Evolutionary conservation across 2,888 invertebrate genomes (phyloP), one percentile per base, ranked within the genome.

Genomic region (Ophion obscuratus): DNA sequence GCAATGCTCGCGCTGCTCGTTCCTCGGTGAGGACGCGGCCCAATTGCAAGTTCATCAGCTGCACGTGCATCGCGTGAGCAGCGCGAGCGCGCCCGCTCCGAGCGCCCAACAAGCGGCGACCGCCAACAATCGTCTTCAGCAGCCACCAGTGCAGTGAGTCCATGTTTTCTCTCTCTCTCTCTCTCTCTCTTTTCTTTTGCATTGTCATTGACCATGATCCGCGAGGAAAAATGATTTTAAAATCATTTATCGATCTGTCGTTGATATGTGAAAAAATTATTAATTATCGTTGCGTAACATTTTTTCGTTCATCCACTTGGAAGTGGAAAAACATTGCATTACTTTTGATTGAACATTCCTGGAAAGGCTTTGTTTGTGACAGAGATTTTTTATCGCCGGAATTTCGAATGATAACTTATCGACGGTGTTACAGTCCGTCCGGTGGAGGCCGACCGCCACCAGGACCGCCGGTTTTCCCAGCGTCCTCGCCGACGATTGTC

Each of bases 1-100:
- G 91, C 97, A 97, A 53, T 98, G 98, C 95, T 97, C 97, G 91
- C 97, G 98, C 94, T 98, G 98, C 94, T 97, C 97, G 90, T 98
- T 97, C 95, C 95, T 98, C 87, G 98, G 97, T 5, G 98, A 98
- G 93, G 97, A 98, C 92, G 96, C 96, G 90, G 96, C 96, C 67
- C 97, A 97, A 93, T 96, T 98, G 85, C 96, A 97, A 89, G 95
- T 96, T 66, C 98, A 98, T 94, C 96, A 97, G 93, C 95, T 93
- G 57, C 93, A 93, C 44, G 92, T 92, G 5, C 94, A 94, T 87
- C 91, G 93, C 0, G 90, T 92, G 1, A 92, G 91, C 77, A 92
- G 88, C 76, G 89, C 91, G 0, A 91, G 89, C 70, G 85, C 91
- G 17, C 89, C 92, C 0, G 88, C 92, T 0, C 81, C 88, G 20